Conservation (phyloP, 2,888 invertebrate species). For the Hemithea aestivaria region DNA sequence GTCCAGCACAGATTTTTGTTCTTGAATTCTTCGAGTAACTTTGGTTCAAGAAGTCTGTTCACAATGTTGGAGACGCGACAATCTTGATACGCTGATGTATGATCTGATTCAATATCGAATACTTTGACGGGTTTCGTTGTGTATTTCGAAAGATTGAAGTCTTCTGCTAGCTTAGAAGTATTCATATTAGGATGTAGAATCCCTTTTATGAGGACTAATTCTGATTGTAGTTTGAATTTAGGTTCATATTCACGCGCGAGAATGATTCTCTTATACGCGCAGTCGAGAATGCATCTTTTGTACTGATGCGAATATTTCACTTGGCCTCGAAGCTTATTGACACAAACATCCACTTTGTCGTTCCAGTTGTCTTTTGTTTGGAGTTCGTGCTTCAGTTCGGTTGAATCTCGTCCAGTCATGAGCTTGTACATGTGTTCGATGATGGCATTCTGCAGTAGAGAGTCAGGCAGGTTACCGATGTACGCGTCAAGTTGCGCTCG, state of each 20-base stretch:
- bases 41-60: slow-evolving; percentile 32
- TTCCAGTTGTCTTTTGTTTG: slow-evolving; percentile 30
- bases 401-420: slow-evolving; percentile 30
- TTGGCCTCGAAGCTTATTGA: slow-evolving; percentile 26
- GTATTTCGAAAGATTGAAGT: slow-evolving; percentile 39
- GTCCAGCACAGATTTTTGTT: slow-evolving; percentile 31
- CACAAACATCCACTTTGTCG: slow-evolving; percentile 34
- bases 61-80: slow-evolving; percentile 37
- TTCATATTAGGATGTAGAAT: slow-evolving; percentile 30
- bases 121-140: slow-evolving; percentile 31
- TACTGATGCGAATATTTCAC: slow-evolving; percentile 37
- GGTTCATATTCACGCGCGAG: slow-evolving; percentile 34
- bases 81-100: slow-evolving; percentile 30
- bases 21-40: slow-evolving; percentile 33
- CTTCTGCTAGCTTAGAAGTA: slow-evolving; percentile 21
- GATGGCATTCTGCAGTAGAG: slow-evolving; percentile 35
- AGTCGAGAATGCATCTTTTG: slow-evolving; percentile 33
- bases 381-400: slow-evolving; percentile 30
- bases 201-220: slow-evolving; percentile 39
- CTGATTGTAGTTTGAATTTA: slow-evolving; percentile 32
- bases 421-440: slow-evolving; percentile 38
- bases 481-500: slow-evolving; percentile 38
- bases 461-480: slow-evolving; percentile 33
- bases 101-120: slow-evolving; percentile 32
- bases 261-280: slow-evolving; percentile 36